Base-by-base conservation (phyloP, 2,888 invertebrate genomes). In the Andrena hattorfiana region DNA sequence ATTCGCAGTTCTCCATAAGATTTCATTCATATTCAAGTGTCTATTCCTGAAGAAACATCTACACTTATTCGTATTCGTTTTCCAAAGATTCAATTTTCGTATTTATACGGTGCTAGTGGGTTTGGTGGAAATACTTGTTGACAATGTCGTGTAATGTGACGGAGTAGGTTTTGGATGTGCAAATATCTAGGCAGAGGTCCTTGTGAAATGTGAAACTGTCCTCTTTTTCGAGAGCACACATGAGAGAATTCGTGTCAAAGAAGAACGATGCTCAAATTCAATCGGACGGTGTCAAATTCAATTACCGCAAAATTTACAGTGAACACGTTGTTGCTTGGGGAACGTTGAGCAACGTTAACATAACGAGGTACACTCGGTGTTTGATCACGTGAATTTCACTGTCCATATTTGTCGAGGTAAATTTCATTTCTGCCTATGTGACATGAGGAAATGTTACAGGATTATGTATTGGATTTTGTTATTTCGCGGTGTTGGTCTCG, bases 361-460 rank as follows among this genome's bases (percentile, higher is more conserved):
- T 60, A 70, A 62, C 77, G 62, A 54, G 35, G 73, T 26, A 23
- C 48, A 28, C 59, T 26, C 23, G 32, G 32, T 68, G 35, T 83
- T 81, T 81, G 70, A 67, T 81, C 64, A 49, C 26, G 56, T n/a
- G 68, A 81, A 83, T 81, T 75, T 64, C 82, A 6, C 75, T 75
- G 76, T 68, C 32, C 76, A 68, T 76, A 83, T 83, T 83, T 83
- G 75, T 30, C 49, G 8, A 76, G 49, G 71, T 49, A 76, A 75
- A 81, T 76, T 81, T 76, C 75, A 59, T 63, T 82, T 30, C 80
- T 63, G 26, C n/a, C 63, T 35, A 49, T 54, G 54, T 67, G 49
- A 42, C 35, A n/a, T 35, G 28, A 49, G 56, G 30, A 51, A 69
- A 68, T 42, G 56, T 35, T 70, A 42, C 42, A 28, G 51, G 35